Base-by-base conservation (phyloP, 2,888 invertebrate species). In the Seira sanloemensis region DNA sequence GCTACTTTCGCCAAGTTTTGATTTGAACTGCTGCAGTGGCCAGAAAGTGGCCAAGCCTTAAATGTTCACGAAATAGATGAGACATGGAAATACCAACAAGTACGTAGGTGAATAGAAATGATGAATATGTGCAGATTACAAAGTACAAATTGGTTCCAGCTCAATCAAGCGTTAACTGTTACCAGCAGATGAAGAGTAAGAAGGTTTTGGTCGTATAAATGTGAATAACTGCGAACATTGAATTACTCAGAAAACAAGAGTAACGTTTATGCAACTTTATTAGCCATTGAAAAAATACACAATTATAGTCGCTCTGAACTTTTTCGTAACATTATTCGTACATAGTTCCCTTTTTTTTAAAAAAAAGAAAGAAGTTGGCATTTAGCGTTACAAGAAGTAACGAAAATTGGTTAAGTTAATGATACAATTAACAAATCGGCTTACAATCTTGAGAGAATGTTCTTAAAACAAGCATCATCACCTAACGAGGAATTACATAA, bases 71-170 rank as follows among this genome's bases (percentile, higher is more conserved):
- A n/a, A n/a, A n/a, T n/a, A n/a, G n/a, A n/a, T n/a, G n/a, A n/a
- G n/a, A n/a, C n/a, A n/a, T n/a, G n/a, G n/a, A n/a, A n/a, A n/a
- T n/a, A n/a, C n/a, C n/a, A n/a, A n/a, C n/a, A n/a, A n/a, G n/a
- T n/a, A n/a, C n/a, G n/a, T n/a, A n/a, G n/a, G n/a, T n/a, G n/a
- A n/a, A n/a, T n/a, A n/a, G n/a, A n/a, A n/a, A n/a, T n/a, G n/a
- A n/a, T n/a, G n/a, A n/a, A n/a, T n/a, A n/a, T n/a, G n/a, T n/a
- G n/a, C n/a, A n/a, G n/a, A n/a, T n/a, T n/a, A n/a, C n/a, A n/a
- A n/a, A n/a, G n/a, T n/a, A n/a, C n/a, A n/a, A 16, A 75, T 75
- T 75, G 46, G 75, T 75, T 75, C 75, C 75, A 66, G 75, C 66
- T 66, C 75, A 75, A 23, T 66, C 75, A 75, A 65, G 37, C 66